These are phyloP conservation scores for Pagrus major DNA, from an alignment of 2,113 vertebrate genomes.

Conservation along the genomic window DNA sequence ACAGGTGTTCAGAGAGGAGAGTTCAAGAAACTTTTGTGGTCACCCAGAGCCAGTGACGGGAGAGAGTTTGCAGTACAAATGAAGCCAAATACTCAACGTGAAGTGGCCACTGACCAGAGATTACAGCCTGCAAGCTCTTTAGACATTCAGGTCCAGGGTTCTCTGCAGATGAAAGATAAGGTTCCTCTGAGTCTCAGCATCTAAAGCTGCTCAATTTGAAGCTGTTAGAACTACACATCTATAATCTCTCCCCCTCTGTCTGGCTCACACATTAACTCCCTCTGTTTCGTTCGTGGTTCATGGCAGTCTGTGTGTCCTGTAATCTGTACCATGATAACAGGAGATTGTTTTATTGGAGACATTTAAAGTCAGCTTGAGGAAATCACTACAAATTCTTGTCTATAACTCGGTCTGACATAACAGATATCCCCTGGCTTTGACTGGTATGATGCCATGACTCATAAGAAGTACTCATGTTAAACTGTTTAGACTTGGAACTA, in stretches of 20 bases:
- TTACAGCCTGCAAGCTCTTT: constrained; percentile 51
- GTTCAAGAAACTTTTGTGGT: constrained; percentile 4
- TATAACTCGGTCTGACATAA: background rate
- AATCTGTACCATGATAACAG: constrained; percentile 3
- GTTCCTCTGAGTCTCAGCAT: constrained; percentile 38
- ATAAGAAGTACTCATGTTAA: background rate
- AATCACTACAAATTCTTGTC: background rate
- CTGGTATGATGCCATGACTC: background rate
- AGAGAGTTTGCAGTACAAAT: constrained; percentile 25
- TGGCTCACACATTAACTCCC: background rate
- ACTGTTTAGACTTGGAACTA: constrained; percentile 9
- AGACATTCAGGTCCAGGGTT: constrained; percentile 66
- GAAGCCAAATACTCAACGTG: constrained; percentile 38
- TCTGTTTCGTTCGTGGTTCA: background rate
- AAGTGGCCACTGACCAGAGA: constrained; percentile 33
- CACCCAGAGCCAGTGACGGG: background rate
- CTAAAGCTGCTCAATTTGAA: constrained; percentile 40
- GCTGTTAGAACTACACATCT: constrained; percentile 35
- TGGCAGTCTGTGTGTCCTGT: background rate
- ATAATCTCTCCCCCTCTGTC: constrained; percentile 9
- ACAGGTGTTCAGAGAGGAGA: background rate
- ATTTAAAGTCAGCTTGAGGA: background rate
- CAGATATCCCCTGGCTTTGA: background rate
- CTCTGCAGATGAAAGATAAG: constrained; percentile 64
- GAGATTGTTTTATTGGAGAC: background rate